Evolutionary conservation across 2,113 vertebrate species (phyloP).

Genomic region (Camelus bactrianus): DNA sequence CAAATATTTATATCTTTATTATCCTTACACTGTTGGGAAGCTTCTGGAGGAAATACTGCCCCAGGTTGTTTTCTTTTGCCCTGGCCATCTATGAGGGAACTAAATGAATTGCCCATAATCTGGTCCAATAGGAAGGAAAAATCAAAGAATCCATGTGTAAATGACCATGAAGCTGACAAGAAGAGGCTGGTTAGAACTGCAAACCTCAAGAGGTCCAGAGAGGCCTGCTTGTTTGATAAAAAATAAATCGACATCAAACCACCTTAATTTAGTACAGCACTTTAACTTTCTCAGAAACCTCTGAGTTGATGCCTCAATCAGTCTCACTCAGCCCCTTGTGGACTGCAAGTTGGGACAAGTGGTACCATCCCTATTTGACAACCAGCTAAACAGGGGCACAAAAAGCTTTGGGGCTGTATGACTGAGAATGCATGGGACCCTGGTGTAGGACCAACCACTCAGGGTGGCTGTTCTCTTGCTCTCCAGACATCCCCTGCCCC

Average conservation of each 20-base stretch:
- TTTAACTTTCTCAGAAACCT: background rate
- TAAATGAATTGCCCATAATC: background rate
- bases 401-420: background rate
- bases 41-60: slow-evolving; percentile 3
- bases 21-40: background rate
- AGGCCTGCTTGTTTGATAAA: background rate
- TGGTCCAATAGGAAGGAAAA: background rate
- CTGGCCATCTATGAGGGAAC: background rate
- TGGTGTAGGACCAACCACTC: too few relatives aligned
- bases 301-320: background rate
- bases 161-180: background rate
- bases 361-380: background rate
- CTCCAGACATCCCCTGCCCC: too few relatives aligned
- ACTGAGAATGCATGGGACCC: background rate
- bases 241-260: background rate
- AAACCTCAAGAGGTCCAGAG: background rate
- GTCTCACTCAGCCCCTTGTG: background rate
- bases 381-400: background rate
- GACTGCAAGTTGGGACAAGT: background rate
- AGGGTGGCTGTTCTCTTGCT: too few relatives aligned
- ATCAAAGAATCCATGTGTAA: background rate
- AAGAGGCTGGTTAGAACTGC: background rate
- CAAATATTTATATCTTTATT: background rate
- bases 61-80: slow-evolving; percentile 6
- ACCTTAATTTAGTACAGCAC: background rate